Percentiles rank a stretch among this genome's conserved stretches.
Evolutionary conservation across 2,113 vertebrate species (phyloP).

Genomic region (Chloropsis cyanopogon): DNA sequence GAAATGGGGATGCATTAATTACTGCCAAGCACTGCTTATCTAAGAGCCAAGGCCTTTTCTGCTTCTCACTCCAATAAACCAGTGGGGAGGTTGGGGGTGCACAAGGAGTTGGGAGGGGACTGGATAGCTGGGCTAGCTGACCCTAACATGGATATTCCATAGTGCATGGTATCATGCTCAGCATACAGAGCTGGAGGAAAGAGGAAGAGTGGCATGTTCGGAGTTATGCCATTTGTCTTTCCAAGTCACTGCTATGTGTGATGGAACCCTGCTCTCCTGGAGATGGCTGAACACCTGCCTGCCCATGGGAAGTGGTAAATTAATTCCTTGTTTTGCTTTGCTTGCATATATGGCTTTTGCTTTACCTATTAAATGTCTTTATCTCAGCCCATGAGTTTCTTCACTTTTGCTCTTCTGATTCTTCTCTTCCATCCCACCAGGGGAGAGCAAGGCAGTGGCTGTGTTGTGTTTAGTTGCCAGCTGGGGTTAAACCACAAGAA

Average conservation of each 20-base stretch:
- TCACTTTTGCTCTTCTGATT: background rate
- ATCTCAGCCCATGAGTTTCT: background rate
- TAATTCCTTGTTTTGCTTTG: background rate
- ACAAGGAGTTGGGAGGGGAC: background rate
- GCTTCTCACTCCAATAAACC: background rate
- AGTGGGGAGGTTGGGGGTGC: background rate
- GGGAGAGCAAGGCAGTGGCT: background rate
- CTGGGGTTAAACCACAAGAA: background rate
- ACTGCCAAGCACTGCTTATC: background rate
- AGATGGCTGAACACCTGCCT: background rate
- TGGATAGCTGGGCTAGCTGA: background rate
- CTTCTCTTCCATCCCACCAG: background rate
- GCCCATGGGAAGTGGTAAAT: background rate
- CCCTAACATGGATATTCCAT: background rate
- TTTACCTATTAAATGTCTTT: background rate
- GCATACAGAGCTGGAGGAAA: background rate
- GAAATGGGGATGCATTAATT: background rate
- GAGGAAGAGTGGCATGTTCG: rapidly evolving
- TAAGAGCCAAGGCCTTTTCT: background rate
- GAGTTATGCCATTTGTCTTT: background rate
- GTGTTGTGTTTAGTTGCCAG: background rate
- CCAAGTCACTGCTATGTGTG: background rate
- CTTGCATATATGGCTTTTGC: background rate
- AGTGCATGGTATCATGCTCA: background rate
- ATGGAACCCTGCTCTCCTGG: background rate